These are phyloP conservation scores for Drosophila putrida DNA, from an alignment of 2,888 invertebrate species.

Conservation along the genomic window DNA sequence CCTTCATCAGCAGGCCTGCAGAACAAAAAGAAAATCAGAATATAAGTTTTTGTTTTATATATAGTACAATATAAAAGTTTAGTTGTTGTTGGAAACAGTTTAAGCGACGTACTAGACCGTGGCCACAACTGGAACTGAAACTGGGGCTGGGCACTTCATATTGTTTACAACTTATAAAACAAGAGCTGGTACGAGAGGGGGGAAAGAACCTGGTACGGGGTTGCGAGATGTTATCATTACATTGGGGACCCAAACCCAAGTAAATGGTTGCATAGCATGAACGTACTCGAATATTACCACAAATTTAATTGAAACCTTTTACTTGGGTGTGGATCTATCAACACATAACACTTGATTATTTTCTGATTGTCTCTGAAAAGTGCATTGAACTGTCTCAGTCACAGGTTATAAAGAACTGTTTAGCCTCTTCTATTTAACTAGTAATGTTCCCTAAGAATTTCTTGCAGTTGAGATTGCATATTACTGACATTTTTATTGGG, in stretches of 20 bases:
- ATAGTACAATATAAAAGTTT: constrained; percentile 19
- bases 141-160: constrained; percentile 44
- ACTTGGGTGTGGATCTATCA: constrained; percentile 43
- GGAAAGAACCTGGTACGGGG: constrained; percentile 24
- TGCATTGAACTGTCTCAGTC: constrained; percentile 40
- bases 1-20: constrained; percentile 82
- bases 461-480: no score
- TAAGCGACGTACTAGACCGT: constrained; percentile 71
- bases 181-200: neutral
- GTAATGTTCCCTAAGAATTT: no score
- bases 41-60: constrained; percentile 1
- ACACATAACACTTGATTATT: constrained; percentile 19
- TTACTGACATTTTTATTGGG: neutral
- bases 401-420: neutral
- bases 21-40: constrained; percentile 35
- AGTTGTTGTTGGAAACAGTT: constrained; percentile 53
- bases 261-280: constrained; percentile 50
- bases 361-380: constrained; percentile 25
- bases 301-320: constrained; percentile 49
- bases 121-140: constrained; percentile 35
- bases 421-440: no score
- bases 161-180: constrained; percentile 50
- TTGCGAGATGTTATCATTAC: constrained; percentile 59
- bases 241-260: constrained; percentile 14
- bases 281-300: constrained; percentile 26